A percentile compares a stretch with the other conserved stretches of the same genome.
Evolutionary conservation across 1,140 invertebrate genomes (phyloP).

Genomic region (Drosophila sproati): DNA sequence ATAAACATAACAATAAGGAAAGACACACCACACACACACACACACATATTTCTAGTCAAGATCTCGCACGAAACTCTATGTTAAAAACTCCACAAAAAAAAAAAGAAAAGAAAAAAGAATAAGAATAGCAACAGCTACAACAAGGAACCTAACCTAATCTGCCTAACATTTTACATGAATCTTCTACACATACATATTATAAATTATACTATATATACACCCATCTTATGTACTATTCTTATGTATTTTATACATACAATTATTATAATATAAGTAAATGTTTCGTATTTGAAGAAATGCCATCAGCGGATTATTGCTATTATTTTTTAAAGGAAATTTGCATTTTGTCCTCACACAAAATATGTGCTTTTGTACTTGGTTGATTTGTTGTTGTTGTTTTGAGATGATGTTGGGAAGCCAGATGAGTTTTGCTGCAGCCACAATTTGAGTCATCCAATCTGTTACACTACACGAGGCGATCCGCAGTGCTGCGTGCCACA

Average conservation of each 20-base stretch:
- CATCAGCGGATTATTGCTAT: slow-evolving; percentile 14
- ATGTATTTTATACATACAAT: slow-evolving; percentile 83
- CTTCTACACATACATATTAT: slow-evolving; percentile 60
- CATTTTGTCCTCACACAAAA: background rate
- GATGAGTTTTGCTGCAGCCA: background rate
- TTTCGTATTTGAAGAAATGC: slow-evolving; percentile 64
- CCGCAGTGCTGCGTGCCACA: slow-evolving; percentile 69
- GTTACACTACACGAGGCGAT: slow-evolving; percentile 52
- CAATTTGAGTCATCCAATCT: background rate
- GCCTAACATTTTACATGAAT: slow-evolving; percentile 77
- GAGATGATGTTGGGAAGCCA: background rate
- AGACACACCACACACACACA: slow-evolving; percentile 19
- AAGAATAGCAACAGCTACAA: slow-evolving; percentile 27
- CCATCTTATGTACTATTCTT: slow-evolving; percentile 80
- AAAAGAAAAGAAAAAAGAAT: slow-evolving; percentile 6
- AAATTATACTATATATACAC: slow-evolving; percentile 59
- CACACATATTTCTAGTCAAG: slow-evolving; percentile 69
- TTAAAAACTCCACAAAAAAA: slow-evolving; percentile 1
- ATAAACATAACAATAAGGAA: slow-evolving; percentile 16
- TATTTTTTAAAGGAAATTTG: slow-evolving; percentile 5
- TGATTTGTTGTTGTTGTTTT: slow-evolving; percentile 2
- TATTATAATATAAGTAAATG: slow-evolving; percentile 75
- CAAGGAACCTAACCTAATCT: slow-evolving; percentile 78
- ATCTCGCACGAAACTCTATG: slow-evolving; percentile 52
- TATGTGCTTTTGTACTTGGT: slow-evolving; percentile 47